Base-by-base conservation (phyloP, 2,113 vertebrate genomes). In the Mobula hypostoma region DNA sequence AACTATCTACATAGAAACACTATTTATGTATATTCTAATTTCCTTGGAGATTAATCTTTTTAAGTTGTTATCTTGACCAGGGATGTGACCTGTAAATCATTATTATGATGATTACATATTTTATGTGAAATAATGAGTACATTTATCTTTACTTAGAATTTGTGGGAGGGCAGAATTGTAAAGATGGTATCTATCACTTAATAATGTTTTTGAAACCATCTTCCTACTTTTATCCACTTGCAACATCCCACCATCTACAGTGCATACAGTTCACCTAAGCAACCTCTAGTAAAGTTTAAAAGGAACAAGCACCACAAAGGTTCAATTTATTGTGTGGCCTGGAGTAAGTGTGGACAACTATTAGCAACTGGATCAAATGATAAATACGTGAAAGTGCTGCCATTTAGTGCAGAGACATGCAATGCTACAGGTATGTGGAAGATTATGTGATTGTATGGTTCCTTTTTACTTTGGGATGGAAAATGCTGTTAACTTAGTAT, bases 271-370 rank as follows among this genome's bases (percentile, higher is more conserved):
- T 94, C 95, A 94, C 96, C 96, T 94, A 98, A 97, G 94, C 98
- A 98, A 95, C 98, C 99, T 24, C 96, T 96, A 76, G 97, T 99
- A 85, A 98, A 98, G 95, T 99, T 99, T 96, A 98, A 98, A 95
- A 98, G 99, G 95, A 99, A 99, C 96, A 99, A 99, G 95, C 99
- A 99, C 96, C 99, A 99, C 95, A 99, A 99, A 96, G 99, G 99
- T 95, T 99, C 98, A 0, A 99, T 99, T 96, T 99, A 99, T 96
- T 99, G 99, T 85, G 98, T 99, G 83, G 98, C 99, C 40, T 99
- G 99, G 99, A 99, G 99, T 95, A 98, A 97, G 94, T 99, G 99
- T 94, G 99, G 99, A 58, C 98, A 98, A 88, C 97, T 99, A 94
- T 94, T 99, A 94, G 99, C 99, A 80, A 99, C 99, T 7, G 99